Conservation (phyloP, 1,140 invertebrate genomes). For the Matsumurasca onukii region DNA sequence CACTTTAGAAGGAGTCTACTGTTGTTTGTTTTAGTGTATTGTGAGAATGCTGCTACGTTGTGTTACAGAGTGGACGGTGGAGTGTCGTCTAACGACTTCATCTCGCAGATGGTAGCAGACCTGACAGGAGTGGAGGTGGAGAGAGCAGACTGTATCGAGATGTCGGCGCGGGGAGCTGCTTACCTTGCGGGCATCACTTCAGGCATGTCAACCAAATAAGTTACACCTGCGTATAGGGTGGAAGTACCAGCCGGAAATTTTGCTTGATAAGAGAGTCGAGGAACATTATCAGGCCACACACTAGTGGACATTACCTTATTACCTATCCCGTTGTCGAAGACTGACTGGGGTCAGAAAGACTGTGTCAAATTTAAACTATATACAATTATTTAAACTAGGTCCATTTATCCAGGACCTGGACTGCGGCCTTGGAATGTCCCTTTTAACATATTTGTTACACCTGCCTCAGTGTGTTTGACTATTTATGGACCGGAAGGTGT, state of each 20-base stretch:
- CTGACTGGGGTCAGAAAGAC: too few species aligned
- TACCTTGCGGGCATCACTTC: slow-evolving; percentile 76
- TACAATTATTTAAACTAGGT: neutral
- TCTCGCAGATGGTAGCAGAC: slow-evolving; percentile 84
- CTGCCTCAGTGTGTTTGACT: too few species aligned
- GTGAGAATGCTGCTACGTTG: too few species aligned
- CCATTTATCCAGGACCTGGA: neutral
- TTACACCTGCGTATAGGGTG: neutral
- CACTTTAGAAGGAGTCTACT: too few species aligned
- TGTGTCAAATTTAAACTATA: neutral
- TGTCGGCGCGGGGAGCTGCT: slow-evolving; percentile 76
- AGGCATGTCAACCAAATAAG: slow-evolving; percentile 53
- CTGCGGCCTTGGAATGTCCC: too few species aligned
- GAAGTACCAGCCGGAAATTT: neutral
- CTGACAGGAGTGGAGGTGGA: slow-evolving; percentile 72
- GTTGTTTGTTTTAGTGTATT: too few species aligned
- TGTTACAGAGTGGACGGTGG: slow-evolving; percentile 85
- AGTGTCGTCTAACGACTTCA: slow-evolving; percentile 87
- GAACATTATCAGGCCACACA: neutral
- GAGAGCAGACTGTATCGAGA: slow-evolving; percentile 64
- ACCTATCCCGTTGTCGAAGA: too few species aligned
- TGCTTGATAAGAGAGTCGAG: neutral
- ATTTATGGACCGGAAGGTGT: too few species aligned
- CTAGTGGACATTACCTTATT: neutral
- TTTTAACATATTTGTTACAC: too few species aligned